Evolutionary conservation across 2,797 vertebrate species (phyloP).

Genomic region (Leptoclinus maculatus): DNA sequence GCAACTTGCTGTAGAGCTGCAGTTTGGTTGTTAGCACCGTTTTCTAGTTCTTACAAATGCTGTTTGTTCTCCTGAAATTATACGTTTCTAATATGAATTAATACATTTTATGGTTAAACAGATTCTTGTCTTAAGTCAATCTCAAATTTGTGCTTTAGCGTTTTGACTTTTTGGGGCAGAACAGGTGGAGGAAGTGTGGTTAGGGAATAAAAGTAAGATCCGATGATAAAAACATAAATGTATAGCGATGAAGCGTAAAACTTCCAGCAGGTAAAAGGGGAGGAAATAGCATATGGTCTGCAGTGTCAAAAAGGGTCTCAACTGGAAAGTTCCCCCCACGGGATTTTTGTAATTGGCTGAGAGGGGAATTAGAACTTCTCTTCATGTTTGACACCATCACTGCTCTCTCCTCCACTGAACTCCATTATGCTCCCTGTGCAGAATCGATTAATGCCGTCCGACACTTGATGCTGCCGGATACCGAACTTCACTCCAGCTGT

Average conservation of each 20-base stretch:
- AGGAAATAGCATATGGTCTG: conserved; percentile 28
- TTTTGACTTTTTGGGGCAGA: background rate
- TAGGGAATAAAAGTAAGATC: background rate
- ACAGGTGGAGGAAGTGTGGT: background rate
- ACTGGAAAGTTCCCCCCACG: conserved; percentile 39
- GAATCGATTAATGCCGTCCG: conserved; percentile 76
- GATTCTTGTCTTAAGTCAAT: background rate
- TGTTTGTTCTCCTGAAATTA: no score
- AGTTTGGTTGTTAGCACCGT: no score
- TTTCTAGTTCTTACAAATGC: no score
- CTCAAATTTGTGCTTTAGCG: rapidly evolving
- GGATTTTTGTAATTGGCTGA: conserved; percentile 70
- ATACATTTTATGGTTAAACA: background rate
- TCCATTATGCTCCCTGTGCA: conserved; percentile 63
- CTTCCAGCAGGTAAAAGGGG: background rate
- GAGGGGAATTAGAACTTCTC: conserved; percentile 54
- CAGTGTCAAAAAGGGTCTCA: conserved; percentile 35
- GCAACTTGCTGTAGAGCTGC: no score
- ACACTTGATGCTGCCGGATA: conserved; percentile 48
- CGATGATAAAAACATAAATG: background rate
- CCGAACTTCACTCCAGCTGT: conserved; percentile 36
- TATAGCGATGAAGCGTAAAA: conserved; percentile 7
- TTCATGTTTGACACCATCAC: conserved; percentile 47
- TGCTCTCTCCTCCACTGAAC: conserved; percentile 67
- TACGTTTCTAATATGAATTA: background rate